A percentile compares a stretch with the other conserved stretches of the same genome.
Evolutionary conservation across 2,888 invertebrate genomes (phyloP).

Genomic region (Athetis lepigone): DNA sequence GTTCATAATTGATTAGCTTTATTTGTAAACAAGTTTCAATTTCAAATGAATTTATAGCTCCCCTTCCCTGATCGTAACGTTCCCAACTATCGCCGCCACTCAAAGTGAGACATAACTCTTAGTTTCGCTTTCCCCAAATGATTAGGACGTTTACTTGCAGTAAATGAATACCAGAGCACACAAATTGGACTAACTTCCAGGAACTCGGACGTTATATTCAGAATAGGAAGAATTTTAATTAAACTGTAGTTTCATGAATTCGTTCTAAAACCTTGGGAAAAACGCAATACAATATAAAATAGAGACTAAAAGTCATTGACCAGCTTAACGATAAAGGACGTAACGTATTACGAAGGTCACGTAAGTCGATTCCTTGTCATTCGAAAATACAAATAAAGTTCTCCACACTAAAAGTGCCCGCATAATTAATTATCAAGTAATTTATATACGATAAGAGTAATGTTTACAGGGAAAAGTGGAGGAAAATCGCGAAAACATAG

Average conservation of each 20-base stretch:
- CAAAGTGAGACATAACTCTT: constrained; percentile 60
- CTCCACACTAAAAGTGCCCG: background rate
- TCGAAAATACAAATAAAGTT: constrained; percentile 9
- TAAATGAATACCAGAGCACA: constrained; percentile 54
- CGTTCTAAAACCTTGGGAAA: background rate
- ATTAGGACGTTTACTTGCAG: constrained; percentile 57
- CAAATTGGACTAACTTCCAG: constrained; percentile 50
- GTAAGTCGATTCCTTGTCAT: constrained; percentile 5
- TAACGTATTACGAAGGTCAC: constrained; percentile 23
- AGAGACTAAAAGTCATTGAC: constrained; percentile 48
- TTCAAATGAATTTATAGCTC: constrained; percentile 49
- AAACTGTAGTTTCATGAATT: background rate
- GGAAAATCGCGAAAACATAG: constrained; percentile 69
- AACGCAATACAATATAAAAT: constrained; percentile 28
- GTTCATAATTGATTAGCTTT: constrained; percentile 47
- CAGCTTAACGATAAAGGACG: constrained; percentile 24
- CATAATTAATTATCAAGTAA: constrained; percentile 16
- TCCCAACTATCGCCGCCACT: constrained; percentile 37
- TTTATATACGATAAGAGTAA: constrained; percentile 25
- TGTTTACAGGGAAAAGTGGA: constrained; percentile 45
- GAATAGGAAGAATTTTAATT: no score
- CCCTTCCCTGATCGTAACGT: constrained; percentile 29
- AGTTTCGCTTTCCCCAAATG: constrained; percentile 59
- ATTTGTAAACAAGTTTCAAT: constrained; percentile 54
- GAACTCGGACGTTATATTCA: constrained; percentile 9